phyloP scores from a whole-genome alignment of 2,113 vertebrate species.

The Zapus hudsonius region DNA sequence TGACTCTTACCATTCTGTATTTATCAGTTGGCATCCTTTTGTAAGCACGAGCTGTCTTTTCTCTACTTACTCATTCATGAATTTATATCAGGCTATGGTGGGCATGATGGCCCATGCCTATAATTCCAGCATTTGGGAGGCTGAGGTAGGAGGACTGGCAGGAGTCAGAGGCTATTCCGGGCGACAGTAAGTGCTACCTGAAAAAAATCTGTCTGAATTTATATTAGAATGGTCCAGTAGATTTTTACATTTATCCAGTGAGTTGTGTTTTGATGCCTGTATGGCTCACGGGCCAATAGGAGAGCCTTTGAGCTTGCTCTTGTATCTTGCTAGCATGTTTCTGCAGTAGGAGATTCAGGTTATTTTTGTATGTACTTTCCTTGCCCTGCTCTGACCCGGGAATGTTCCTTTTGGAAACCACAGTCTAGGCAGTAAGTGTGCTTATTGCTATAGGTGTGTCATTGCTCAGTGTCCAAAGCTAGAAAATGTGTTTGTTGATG shows the following conservation, averaged over 20 bases:
- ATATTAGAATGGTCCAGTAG: not conserved
- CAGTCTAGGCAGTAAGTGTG: not conserved
- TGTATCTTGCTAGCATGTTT: not conserved
- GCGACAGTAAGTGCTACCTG: no score
- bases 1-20: not conserved
- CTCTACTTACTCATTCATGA: no score
- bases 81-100: no score
- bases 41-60: no score
- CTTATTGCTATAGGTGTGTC: not conserved
- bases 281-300: not conserved
- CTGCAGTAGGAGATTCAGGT: not conserved
- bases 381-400: not conserved
- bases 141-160: no score
- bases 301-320: not conserved
- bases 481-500: not conserved
- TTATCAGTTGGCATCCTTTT: no score
- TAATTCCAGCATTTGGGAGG: no score
- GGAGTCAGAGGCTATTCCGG: no score
- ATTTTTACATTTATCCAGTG: constrained; percentile 11
- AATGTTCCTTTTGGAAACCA: constrained; percentile 13
- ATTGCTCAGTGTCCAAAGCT: not conserved
- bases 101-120: no score
- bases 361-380: not conserved
- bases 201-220: not conserved
- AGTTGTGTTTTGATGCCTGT: not conserved